Evolutionary conservation across 2,797 vertebrate genomes (phyloP), one percentile per base, ranked within the genome.

Genomic region (Acomys russatus): DNA sequence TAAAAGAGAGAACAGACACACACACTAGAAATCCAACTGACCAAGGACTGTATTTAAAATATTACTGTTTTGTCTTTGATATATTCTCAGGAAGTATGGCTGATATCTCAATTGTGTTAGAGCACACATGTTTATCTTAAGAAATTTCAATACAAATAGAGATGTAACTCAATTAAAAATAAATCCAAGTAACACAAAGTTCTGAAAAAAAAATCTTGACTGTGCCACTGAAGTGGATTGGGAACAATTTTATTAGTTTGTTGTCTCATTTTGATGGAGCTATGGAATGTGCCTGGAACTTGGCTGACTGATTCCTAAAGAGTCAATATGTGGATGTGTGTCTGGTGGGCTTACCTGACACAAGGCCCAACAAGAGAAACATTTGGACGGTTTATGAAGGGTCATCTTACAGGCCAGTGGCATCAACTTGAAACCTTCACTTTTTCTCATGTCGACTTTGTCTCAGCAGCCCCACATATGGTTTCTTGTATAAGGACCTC

Each of bases 111-210:
- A n/a, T 77, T 79, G 44, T 6, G 63, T 10, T 28, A 66, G n/a
- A 80, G 7, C 68, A 64, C 11, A 17, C 10, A 12, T 12, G 2
- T 61, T 91, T 61, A 63, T 89, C 14, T 79, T 88, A 94, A 61
- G 18, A 89, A 63, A 33, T 20, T 61, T 73, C 33, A 64, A 59
- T 94, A 84, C 74, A 73, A 83, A 15, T 87, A 63, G 79, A 71
- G 87, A 90, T 78, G 28, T 35, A 49, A 87, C 15, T 30, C 76
- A 87, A n/a, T 89, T 88, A 84, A 87, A 91, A 86, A 82, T 66
- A 68, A 93, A 70, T 51, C 4, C 9, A 80, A 88, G 25, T 35
- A 54, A 77, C 38, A 23, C 10, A 64, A 9, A 6, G 6, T 49
- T 11, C 28, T 28, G 8, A 20, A 23, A 63, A 66, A 20, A 74